Evolutionary conservation across 2,113 vertebrate species (phyloP).

Genomic region (Zingel zingel): DNA sequence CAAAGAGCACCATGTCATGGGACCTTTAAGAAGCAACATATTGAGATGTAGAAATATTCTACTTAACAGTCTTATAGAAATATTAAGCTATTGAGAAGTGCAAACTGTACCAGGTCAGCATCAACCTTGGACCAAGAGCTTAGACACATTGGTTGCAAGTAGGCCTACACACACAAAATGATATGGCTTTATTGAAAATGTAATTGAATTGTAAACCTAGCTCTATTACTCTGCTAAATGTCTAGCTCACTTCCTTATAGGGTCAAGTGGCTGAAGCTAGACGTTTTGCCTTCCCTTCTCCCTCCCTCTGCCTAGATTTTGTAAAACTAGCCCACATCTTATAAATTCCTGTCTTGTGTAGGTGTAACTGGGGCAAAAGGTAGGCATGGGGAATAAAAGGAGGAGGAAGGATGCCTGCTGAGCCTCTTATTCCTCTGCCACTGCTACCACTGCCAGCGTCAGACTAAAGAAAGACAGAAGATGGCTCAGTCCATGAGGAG

Average conservation of each 20-base stretch:
- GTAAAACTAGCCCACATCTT: slow-evolving; percentile 33
- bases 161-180: neutral
- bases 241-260: slow-evolving; percentile 38
- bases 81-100: neutral
- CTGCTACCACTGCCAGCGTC: slow-evolving; percentile 32
- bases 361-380: slow-evolving; percentile 55
- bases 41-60: neutral
- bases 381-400: slow-evolving; percentile 71
- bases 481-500: slow-evolving; percentile 78
- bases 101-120: neutral
- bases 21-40: neutral
- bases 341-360: slow-evolving; percentile 48
- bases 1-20: too few species aligned
- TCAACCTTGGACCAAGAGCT: neutral
- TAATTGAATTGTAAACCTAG: neutral
- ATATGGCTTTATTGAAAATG: slow-evolving; percentile 18
- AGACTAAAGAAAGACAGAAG: slow-evolving; percentile 33
- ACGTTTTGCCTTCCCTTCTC: neutral
- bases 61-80: neutral
- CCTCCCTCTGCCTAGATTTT: slow-evolving; percentile 1
- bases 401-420: slow-evolving; percentile 72
- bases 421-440: slow-evolving; percentile 46
- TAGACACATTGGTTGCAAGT: neutral
- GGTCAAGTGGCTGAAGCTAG: slow-evolving; percentile 40
- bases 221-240: slow-evolving; percentile 36